Conservation (phyloP, 2,888 invertebrate genomes). For the Lasioglossum marginatum region DNA sequence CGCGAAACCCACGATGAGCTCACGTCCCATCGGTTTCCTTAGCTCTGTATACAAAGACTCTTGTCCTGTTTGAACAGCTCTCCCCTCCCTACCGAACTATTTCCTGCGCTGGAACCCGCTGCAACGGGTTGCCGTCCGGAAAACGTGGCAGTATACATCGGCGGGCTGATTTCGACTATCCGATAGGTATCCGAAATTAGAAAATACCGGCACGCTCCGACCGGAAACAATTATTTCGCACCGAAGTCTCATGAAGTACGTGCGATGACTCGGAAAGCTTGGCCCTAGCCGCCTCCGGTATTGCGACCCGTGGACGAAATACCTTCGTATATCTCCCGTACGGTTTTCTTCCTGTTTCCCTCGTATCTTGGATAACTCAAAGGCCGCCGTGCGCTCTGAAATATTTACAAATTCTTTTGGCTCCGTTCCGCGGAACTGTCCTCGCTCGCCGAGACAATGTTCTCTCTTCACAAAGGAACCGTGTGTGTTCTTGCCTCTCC, state of each 20-base stretch:
- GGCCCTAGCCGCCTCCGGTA: not conserved
- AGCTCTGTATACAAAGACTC: slow-evolving; percentile 42
- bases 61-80: slow-evolving; percentile 48
- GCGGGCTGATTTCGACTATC: slow-evolving; percentile 54
- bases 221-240: slow-evolving; percentile 72
- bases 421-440: slow-evolving; percentile 1
- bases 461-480: not conserved
- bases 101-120: slow-evolving; percentile 17
- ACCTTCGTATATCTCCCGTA: slow-evolving; percentile 27
- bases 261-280: slow-evolving; percentile 59
- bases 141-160: not conserved
- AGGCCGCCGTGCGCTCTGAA: slow-evolving; percentile 18
- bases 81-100: slow-evolving; percentile 15
- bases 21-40: slow-evolving; percentile 59
- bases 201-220: slow-evolving; percentile 71
- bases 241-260: slow-evolving; percentile 71
- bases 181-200: slow-evolving; percentile 70
- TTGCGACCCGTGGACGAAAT: slow-evolving; percentile 29
- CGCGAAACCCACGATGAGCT: slow-evolving; percentile 58
- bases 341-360: not conserved
- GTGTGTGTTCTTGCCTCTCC: not conserved
- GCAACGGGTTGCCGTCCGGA: not conserved
- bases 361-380: slow-evolving; percentile 25
- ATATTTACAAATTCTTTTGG: slow-evolving; percentile 50
- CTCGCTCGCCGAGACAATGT: not conserved